Conservation (phyloP, 2,113 vertebrate species). For the Spheniscus mendiculus region DNA sequence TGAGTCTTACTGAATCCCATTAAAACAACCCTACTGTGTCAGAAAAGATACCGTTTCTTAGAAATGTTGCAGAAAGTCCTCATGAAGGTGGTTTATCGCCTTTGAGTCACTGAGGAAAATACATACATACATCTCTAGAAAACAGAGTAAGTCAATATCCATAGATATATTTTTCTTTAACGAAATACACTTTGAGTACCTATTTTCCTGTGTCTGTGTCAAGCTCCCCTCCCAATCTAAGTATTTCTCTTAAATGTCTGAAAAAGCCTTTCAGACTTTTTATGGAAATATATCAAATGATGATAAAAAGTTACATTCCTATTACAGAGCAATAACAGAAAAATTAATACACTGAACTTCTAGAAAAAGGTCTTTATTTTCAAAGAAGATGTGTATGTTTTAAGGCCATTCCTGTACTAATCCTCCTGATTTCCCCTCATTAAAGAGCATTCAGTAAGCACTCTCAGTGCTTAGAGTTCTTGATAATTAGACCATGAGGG, state of each 20-base stretch:
- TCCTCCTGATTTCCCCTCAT: not conserved
- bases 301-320: not conserved
- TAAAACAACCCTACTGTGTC: not conserved
- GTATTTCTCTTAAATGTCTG: not conserved
- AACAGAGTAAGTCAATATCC: not conserved
- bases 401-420: not conserved
- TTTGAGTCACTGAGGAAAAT: not conserved
- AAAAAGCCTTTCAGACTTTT: not conserved
- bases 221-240: not conserved
- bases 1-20: not conserved
- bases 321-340: not conserved
- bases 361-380: not conserved
- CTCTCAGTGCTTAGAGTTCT: not conserved
- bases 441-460: not conserved
- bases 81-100: not conserved
- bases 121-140: not conserved
- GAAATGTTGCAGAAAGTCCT: not conserved
- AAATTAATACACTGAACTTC: not conserved
- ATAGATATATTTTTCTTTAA: not conserved
- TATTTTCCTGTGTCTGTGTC: not conserved
- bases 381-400: not conserved
- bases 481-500: slow-evolving; percentile 54
- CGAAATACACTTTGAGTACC: not conserved
- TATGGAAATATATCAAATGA: not conserved
- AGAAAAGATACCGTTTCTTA: not conserved